Evolutionary conservation across 2,888 invertebrate species (phyloP).

Genomic region (Temnothorax ravouxi): DNA sequence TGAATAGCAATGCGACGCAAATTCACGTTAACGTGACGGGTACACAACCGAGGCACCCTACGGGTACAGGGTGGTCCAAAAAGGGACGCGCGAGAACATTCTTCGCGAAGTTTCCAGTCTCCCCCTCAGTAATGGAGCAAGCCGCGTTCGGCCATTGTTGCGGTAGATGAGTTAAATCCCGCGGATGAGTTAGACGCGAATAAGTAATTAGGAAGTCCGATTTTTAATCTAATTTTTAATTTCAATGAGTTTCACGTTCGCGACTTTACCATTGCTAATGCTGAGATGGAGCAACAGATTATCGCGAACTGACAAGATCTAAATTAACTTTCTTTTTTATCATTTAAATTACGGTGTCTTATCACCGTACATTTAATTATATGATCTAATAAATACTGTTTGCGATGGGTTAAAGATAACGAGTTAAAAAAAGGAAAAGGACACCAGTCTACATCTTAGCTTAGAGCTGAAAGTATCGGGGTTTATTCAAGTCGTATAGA

Average conservation of each 20-base stretch:
- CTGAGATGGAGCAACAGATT: neutral
- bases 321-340: neutral
- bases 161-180: neutral
- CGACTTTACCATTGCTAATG: neutral
- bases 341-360: neutral
- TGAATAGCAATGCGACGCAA: constrained; percentile 58
- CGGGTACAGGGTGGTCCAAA: constrained; percentile 21
- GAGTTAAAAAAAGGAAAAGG: neutral
- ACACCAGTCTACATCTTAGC: neutral
- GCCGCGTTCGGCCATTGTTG: neutral
- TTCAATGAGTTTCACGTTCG: neutral
- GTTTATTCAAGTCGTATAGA: neutral
- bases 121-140: neutral
- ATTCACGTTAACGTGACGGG: constrained; percentile 56
- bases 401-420: neutral
- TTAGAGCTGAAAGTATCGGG: neutral
- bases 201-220: neutral
- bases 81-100: constrained; percentile 23
- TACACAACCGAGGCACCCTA: constrained; percentile 45
- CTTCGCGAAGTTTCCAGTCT: constrained; percentile 17
- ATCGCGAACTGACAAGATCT: neutral
- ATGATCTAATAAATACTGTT: neutral
- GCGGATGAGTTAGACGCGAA: neutral
- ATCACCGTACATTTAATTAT: neutral
- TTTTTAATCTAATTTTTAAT: constrained; percentile 23